Conservation (phyloP, 2,888 invertebrate species). For the Laothoe populi region DNA sequence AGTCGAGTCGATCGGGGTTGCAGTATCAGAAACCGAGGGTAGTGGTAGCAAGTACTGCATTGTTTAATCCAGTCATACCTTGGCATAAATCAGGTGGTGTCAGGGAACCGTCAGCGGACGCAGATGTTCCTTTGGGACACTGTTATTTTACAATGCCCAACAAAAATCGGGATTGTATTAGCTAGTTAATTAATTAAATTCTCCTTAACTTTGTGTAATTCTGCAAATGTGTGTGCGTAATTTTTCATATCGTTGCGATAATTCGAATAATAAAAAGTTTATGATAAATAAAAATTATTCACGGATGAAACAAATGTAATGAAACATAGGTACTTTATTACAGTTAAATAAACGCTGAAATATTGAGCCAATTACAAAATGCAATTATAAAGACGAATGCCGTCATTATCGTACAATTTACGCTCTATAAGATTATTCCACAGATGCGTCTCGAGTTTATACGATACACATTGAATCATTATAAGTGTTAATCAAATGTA, state of each 20-base stretch:
- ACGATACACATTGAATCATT: slow-evolving; percentile 9
- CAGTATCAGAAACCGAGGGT: slow-evolving; percentile 33
- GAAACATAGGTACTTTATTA: background rate
- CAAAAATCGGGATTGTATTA: slow-evolving; percentile 16
- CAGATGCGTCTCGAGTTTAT: background rate
- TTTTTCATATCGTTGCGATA: background rate
- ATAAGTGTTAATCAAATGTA: slow-evolving; percentile 14
- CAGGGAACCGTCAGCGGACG: slow-evolving; percentile 66
- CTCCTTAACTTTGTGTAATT: slow-evolving; percentile 13
- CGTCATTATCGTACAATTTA: background rate
- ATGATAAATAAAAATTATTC: slow-evolving; percentile 2
- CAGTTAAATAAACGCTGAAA: background rate
- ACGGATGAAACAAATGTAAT: background rate
- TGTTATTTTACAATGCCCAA: slow-evolving; percentile 29
- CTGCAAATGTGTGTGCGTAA: background rate
- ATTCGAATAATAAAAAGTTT: slow-evolving; percentile 15
- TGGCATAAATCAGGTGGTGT: slow-evolving; percentile 73
- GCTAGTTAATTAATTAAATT: slow-evolving; percentile 16
- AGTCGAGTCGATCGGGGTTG: slow-evolving; percentile 11
- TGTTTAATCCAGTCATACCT: slow-evolving; percentile 62
- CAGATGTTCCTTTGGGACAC: slow-evolving; percentile 58
- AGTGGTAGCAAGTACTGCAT: slow-evolving; percentile 49
- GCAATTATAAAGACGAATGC: background rate
- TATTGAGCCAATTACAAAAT: background rate
- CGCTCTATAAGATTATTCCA: background rate